Evolutionary conservation across 1,140 invertebrate species (phyloP).

Genomic region (Andrena cerasifolii): DNA sequence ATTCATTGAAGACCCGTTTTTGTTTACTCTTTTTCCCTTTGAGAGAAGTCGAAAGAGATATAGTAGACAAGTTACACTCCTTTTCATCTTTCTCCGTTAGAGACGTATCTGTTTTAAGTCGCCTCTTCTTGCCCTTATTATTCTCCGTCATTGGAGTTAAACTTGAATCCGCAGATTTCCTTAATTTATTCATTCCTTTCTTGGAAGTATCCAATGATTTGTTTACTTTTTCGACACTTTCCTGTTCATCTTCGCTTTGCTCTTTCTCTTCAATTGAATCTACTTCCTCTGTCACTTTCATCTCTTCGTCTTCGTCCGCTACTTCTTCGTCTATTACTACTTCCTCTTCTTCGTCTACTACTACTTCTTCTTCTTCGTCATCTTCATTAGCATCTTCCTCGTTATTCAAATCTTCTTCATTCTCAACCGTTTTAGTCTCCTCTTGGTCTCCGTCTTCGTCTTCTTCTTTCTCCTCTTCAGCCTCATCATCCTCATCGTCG

Average conservation of each 20-base stretch:
- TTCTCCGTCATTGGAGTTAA: not conserved
- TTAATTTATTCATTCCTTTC: not conserved
- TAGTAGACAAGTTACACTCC: not conserved
- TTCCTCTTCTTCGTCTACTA: constrained; percentile 24
- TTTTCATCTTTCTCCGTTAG: not conserved
- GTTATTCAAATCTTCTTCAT: not conserved
- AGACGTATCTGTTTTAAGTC: not conserved
- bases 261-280: not conserved
- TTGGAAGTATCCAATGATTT: not conserved
- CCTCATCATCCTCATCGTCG: constrained; percentile 61
- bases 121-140: not conserved
- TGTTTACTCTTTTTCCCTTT: constrained; percentile 17
- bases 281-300: constrained; percentile 22
- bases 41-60: not conserved
- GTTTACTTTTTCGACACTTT: not conserved
- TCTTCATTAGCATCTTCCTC: constrained; percentile 14
- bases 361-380: constrained; percentile 22
- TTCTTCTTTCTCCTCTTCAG: constrained; percentile 10
- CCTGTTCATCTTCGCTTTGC: not conserved
- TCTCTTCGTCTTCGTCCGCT: constrained; percentile 41
- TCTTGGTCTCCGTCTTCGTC: constrained; percentile 8
- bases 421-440: not conserved
- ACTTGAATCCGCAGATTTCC: not conserved
- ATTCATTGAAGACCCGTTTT: not conserved
- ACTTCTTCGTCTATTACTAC: constrained; percentile 35